Conservation (phyloP, 30 jellyfish, hydroid and myxozoan genomes). For the Aurelia coerulea region DNA sequence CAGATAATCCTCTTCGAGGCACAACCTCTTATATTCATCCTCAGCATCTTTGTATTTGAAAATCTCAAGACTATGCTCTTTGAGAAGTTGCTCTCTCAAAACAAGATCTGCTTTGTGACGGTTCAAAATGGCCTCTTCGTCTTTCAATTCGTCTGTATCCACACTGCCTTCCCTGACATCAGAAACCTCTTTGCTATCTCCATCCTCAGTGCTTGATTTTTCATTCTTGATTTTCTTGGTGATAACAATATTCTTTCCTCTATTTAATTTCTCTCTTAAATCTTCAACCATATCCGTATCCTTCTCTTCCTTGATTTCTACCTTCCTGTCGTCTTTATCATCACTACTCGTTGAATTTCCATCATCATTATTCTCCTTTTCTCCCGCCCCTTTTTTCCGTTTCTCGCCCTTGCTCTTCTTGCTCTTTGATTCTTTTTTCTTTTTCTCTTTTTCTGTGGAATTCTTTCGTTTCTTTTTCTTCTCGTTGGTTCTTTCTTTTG, state of each 20-base stretch:
- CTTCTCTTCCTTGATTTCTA: slow-evolving; percentile 50
- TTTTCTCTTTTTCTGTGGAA: neutral
- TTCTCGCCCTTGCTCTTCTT: slow-evolving; percentile 7
- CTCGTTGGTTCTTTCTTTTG: neutral
- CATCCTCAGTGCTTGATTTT: neutral
- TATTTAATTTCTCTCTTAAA: slow-evolving; percentile 77
- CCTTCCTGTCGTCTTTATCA: slow-evolving; percentile 57
- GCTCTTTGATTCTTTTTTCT: slow-evolving; percentile 6
- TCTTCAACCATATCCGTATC: slow-evolving; percentile 59
- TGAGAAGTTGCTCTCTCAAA: slow-evolving; percentile 74
- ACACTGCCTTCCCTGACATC: neutral
- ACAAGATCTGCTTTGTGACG: slow-evolving; percentile 67
- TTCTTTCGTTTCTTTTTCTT: neutral
- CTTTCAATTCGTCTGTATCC: slow-evolving; percentile 6
- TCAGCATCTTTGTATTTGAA: slow-evolving; percentile 80
- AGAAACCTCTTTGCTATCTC: too few relatives aligned
- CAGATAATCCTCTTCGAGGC: slow-evolving; percentile 87
- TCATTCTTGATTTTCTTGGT: slow-evolving; percentile 65
- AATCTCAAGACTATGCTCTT: slow-evolving; percentile 82
- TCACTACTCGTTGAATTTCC: neutral
- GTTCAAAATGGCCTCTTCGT: slow-evolving; percentile 38
- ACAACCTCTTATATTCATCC: slow-evolving; percentile 80
- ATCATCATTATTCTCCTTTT: neutral
- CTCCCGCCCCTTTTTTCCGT: neutral
- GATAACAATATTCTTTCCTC: slow-evolving; percentile 71